phyloP scores from a whole-genome alignment of 2,888 invertebrate genomes.

The Agonopterix arenella region DNA sequence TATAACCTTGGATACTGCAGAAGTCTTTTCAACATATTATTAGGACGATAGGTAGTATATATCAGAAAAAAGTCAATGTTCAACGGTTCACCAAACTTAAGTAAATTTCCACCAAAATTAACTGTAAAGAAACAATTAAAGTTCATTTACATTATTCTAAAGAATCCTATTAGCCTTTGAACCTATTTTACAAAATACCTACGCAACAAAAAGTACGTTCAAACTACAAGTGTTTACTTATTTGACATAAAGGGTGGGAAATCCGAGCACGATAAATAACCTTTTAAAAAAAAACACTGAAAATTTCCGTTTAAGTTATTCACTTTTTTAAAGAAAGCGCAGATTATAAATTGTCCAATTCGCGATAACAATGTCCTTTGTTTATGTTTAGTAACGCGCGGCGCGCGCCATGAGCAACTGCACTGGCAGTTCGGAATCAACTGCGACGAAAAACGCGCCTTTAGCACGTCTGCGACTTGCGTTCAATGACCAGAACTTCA shows the following conservation, averaged over 20 bases:
- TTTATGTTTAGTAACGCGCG: slow-evolving; percentile 23
- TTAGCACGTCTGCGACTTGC: slow-evolving; percentile 11
- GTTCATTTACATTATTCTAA: slow-evolving; percentile 2
- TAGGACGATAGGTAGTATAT: neutral
- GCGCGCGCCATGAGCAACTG: slow-evolving; percentile 18
- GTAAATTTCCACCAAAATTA: neutral
- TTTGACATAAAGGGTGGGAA: neutral
- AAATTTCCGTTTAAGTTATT: neutral
- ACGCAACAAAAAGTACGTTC: neutral
- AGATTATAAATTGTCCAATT: slow-evolving; percentile 1
- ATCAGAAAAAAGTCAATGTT: neutral
- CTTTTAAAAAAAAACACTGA: neutral
- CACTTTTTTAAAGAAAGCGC: neutral
- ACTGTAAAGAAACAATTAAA: neutral
- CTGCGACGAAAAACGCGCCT: slow-evolving; percentile 20
- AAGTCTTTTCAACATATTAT: neutral
- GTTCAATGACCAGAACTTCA: slow-evolving; percentile 24
- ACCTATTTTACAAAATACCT: neutral
- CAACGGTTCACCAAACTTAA: too few relatives aligned
- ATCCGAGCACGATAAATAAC: neutral
- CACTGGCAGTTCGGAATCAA: slow-evolving; percentile 19
- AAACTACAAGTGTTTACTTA: neutral
- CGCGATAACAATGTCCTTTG: slow-evolving; percentile 26
- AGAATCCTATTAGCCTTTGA: slow-evolving; percentile 6
- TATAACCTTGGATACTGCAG: slow-evolving; percentile 20